A percentile compares a stretch with the other conserved stretches of the same genome.
phyloP scores from a whole-genome alignment of 2,113 vertebrate genomes.

The Pelecanoides urinatrix region DNA sequence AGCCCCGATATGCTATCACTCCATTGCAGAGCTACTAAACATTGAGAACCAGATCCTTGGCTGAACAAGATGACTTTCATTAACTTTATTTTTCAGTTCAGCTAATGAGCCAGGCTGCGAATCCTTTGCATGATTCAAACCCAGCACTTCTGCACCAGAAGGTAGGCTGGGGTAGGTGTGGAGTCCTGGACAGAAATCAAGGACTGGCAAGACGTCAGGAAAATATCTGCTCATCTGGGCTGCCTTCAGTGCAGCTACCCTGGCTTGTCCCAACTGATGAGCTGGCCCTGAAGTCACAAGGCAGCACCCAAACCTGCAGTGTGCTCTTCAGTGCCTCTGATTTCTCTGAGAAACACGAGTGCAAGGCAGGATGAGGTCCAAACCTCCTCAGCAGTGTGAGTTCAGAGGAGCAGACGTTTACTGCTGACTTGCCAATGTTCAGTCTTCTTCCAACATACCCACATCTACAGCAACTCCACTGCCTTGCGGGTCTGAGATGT shows the following conservation, averaged over 20 bases:
- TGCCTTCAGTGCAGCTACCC: constrained; percentile 1
- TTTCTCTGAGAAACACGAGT: background rate
- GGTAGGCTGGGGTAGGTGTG: constrained; percentile 20
- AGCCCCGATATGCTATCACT: background rate
- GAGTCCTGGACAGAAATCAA: constrained; percentile 34
- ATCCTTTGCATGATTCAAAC: constrained; percentile 11
- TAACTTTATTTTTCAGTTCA: constrained; percentile 1
- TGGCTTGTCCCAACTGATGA: background rate
- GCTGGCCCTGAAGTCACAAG: background rate
- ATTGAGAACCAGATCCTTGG: background rate
- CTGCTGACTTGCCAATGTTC: background rate
- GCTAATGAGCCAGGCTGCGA: background rate
- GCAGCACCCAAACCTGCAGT: background rate
- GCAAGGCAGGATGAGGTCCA: background rate
- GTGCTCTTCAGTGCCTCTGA: background rate
- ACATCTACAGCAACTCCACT: background rate
- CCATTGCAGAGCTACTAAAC: background rate
- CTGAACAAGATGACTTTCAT: background rate
- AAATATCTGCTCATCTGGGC: constrained; percentile 34
- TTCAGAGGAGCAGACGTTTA: background rate
- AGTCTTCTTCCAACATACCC: background rate
- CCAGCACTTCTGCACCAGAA: background rate
- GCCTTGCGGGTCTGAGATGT: background rate
- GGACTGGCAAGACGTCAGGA: constrained; percentile 8
- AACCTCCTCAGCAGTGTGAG: background rate